phyloP scores from a whole-genome alignment of 2,797 vertebrate genomes.

The Chelon labrosus region DNA sequence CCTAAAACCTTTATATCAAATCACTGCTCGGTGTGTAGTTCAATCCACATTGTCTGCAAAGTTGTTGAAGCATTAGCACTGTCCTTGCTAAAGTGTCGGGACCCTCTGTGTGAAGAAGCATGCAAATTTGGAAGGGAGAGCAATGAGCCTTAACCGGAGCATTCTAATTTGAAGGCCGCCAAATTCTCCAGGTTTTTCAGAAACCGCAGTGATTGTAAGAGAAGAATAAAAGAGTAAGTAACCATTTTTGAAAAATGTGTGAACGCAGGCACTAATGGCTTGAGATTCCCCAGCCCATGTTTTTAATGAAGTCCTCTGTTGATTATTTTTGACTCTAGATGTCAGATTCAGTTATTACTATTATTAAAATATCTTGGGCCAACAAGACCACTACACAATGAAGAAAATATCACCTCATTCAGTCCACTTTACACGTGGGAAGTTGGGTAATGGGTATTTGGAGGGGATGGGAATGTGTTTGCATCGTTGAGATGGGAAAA shows the following conservation, averaged over 20 bases:
- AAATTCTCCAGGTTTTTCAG: conserved; percentile 22
- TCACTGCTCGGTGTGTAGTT: conserved; percentile 32
- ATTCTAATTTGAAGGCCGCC: conserved; percentile 34
- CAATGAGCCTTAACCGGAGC: conserved; percentile 60
- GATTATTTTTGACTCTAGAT: conserved; percentile 10
- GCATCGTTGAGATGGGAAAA: too few relatives aligned
- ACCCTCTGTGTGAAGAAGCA: conserved; percentile 51
- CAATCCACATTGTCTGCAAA: conserved; percentile 24
- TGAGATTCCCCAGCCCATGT: background rate
- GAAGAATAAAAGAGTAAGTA: conserved; percentile 2
- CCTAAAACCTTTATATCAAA: conserved; percentile 57
- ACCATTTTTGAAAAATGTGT: conserved; percentile 19
- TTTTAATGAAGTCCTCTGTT: conserved; percentile 3
- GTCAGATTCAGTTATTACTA: background rate
- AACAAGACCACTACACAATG: background rate
- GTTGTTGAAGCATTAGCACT: conserved; percentile 34
- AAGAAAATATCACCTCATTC: background rate
- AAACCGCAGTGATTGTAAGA: conserved; percentile 11
- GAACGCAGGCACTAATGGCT: conserved; percentile 12
- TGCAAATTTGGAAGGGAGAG: conserved; percentile 58
- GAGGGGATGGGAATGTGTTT: too few relatives aligned
- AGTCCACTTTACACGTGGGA: too few relatives aligned
- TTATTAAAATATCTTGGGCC: background rate
- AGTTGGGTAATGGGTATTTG: too few relatives aligned
- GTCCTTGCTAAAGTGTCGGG: conserved; percentile 53